Percentiles rank a stretch among this genome's conserved stretches.
Evolutionary conservation across 1,140 invertebrate genomes (phyloP).

Genomic region (Stratiolaelaps scimitus): DNA sequence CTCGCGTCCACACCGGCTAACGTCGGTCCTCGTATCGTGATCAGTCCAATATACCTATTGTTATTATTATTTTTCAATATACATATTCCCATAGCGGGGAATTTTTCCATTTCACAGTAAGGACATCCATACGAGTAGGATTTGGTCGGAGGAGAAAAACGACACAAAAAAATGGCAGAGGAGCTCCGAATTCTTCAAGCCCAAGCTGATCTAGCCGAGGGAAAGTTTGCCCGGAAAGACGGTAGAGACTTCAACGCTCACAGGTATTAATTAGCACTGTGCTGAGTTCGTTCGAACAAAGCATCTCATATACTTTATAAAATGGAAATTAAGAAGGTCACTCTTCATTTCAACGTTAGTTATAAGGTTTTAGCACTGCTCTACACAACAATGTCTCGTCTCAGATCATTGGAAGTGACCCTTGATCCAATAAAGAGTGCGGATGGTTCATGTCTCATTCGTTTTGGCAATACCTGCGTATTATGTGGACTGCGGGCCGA

Average conservation of each 20-base stretch:
- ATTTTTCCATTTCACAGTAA: no score
- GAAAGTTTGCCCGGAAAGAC: slow-evolving; percentile 9
- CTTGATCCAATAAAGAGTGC: neutral
- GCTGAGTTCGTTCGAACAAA: neutral
- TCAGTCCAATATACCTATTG: no score
- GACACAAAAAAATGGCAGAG: neutral
- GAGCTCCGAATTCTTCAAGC: slow-evolving; percentile 22
- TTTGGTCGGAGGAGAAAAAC: no score
- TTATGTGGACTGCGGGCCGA: slow-evolving; percentile 1
- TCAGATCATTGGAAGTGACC: neutral
- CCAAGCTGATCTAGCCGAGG: slow-evolving; percentile 19
- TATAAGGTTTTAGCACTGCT: no score
- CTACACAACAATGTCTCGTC: neutral
- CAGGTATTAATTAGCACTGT: neutral
- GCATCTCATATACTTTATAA: neutral
- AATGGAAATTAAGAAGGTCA: neutral
- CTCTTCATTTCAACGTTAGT: no score
- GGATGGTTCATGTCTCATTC: slow-evolving; percentile 1
- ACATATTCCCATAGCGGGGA: no score
- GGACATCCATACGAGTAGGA: no score
- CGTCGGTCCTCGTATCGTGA: no score
- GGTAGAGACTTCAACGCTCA: slow-evolving; percentile 8
- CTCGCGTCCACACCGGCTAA: no score
- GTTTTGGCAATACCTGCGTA: slow-evolving; percentile 6
- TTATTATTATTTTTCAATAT: no score